These are phyloP conservation scores for Gymnocephalus cernua DNA, from an alignment of 2,113 vertebrate species.

Conservation along the genomic window DNA sequence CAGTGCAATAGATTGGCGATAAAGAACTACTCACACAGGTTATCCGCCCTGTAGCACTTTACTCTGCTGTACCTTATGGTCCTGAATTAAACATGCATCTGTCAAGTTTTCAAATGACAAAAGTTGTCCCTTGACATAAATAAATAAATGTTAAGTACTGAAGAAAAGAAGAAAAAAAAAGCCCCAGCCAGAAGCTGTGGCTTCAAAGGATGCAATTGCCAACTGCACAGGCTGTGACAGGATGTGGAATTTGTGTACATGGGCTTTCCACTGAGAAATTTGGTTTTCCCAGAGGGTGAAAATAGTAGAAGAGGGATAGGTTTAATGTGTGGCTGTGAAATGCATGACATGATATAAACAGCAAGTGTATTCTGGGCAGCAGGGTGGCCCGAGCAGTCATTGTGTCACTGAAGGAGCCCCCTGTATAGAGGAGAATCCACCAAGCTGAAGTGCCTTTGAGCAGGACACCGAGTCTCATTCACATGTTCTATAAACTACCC, in stretches of 20 bases:
- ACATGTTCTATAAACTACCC: not conserved
- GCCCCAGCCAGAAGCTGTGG: constrained; percentile 20
- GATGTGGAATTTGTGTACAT: constrained; percentile 80
- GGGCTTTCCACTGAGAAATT: constrained; percentile 56
- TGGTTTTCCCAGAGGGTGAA: constrained; percentile 51
- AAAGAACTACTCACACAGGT: constrained; percentile 71
- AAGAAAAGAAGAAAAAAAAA: not conserved
- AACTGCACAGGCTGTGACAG: constrained; percentile 79
- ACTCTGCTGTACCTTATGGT: not conserved
- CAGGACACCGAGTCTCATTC: constrained; percentile 25
- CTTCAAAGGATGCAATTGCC: constrained; percentile 70
- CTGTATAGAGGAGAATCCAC: not conserved
- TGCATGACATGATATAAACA: constrained; percentile 44
- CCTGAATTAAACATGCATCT: not conserved
- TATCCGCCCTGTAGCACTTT: constrained; percentile 25
- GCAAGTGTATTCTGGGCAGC: constrained; percentile 15
- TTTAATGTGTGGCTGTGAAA: constrained; percentile 24
- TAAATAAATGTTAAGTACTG: constrained; percentile 14
- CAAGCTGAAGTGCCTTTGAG: constrained; percentile 23
- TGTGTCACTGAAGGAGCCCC: constrained; percentile 15
- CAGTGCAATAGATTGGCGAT: constrained; percentile 39
- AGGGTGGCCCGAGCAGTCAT: not conserved
- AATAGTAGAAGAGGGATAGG: constrained; percentile 9
- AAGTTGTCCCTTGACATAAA: not conserved
- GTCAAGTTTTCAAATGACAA: not conserved